Evolutionary conservation across 1,140 invertebrate species (phyloP).

Genomic region (Drosophila repleta): DNA sequence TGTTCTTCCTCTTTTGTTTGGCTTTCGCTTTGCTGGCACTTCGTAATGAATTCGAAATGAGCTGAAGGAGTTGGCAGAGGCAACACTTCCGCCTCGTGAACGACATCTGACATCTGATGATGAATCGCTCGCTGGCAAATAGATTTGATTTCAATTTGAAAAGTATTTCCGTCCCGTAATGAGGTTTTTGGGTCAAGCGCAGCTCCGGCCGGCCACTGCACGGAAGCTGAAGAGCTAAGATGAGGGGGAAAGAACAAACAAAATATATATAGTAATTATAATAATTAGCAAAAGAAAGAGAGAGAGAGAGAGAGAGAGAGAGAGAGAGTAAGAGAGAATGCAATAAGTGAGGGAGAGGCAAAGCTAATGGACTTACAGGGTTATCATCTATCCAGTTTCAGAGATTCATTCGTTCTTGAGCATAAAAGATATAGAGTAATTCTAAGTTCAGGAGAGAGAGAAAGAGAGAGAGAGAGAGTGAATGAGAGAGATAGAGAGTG

Average conservation of each 20-base stretch:
- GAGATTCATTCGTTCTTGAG: too few species aligned
- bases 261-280: not conserved
- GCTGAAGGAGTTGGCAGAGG: conserved; percentile 27
- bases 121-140: conserved; percentile 54
- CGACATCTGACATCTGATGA: conserved; percentile 50
- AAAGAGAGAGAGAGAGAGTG: too few species aligned
- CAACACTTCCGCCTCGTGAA: conserved; percentile 27
- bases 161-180: conserved; percentile 70
- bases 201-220: not conserved
- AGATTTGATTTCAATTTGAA: conserved; percentile 53
- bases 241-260: not conserved
- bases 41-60: conserved; percentile 68
- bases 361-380: too few species aligned
- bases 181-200: conserved; percentile 31
- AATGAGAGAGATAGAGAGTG: too few species aligned
- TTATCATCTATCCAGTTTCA: too few species aligned
- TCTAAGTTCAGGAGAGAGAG: too few species aligned
- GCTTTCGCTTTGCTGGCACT: conserved; percentile 26
- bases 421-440: too few species aligned
- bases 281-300: not conserved
- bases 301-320: too few species aligned
- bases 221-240: not conserved
- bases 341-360: too few species aligned
- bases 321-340: too few species aligned
- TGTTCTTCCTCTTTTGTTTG: conserved; percentile 8